Evolutionary conservation across 2,888 invertebrate species (phyloP), one percentile per base, ranked within the genome.

Genomic region (Drosophila cognata): DNA sequence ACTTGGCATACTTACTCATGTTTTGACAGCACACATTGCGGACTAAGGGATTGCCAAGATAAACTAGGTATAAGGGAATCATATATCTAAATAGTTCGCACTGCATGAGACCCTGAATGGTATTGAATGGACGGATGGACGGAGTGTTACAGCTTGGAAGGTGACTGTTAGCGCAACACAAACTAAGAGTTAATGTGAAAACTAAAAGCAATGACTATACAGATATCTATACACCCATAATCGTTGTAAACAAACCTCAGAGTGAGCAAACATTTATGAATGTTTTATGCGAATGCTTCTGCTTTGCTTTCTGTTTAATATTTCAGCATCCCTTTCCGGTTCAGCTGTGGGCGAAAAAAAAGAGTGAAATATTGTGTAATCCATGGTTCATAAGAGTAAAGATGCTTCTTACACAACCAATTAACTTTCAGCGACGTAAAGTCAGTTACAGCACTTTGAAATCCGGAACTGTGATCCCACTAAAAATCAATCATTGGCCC

Each of bases 401-500:
- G 16, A 25, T 25, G 46, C 16, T 28, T 4, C 28, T 46, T 46
- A 46, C 8, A 13, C 31, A 53, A 50, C 25, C 50, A 50, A 50
- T 29, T 29, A 55, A 18, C 53, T 69, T 61, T 25, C 8, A 46
- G 46, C 46, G 46, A 25, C 46, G 21, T 1, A 8, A 16, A 16
- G 25, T 25, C 46, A 25, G 46, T 46, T 25, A 8, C 25, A 16
- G 46, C 28, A 46, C 46, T 46, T 25, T 46, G 25, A 8, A 58
- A 56, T 63, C 52, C 48, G 43, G 69, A 79, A 79, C 81, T 69
- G 35, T 58, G 61, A 67, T 70, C 63, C 56, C 62, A 52, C 41
- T 33, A 66, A 41, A 71, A 75, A 82, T 78, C 77, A 77, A 79
- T 82, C 83, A 85, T 46, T 56, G 29, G 58, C 33, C 21, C 29